Percentiles rank a stretch among this genome's conserved stretches.
Evolutionary conservation across 2,113 vertebrate species (phyloP).

Genomic region (Lycaon pictus): DNA sequence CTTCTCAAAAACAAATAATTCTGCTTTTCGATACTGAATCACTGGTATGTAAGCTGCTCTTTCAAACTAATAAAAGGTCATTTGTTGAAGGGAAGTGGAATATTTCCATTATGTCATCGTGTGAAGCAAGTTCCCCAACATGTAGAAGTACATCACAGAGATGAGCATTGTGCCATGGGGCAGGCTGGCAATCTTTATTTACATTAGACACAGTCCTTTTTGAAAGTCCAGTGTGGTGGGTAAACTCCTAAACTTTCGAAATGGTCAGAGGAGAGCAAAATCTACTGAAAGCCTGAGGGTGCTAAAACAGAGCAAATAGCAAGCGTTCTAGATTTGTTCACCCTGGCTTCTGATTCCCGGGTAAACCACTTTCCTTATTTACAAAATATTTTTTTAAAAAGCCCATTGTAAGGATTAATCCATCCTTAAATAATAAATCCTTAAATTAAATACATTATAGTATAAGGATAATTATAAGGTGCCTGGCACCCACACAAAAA

Average conservation of each 20-base stretch:
- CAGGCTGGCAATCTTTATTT: too few relatives aligned
- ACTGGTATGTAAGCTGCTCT: slow-evolving; percentile 34
- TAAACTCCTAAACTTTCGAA: not conserved
- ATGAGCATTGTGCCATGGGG: not conserved
- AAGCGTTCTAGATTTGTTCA: not conserved
- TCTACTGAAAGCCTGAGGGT: not conserved
- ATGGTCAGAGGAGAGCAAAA: not conserved
- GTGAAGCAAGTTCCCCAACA: not conserved
- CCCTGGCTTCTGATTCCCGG: not conserved
- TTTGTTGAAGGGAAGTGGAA: slow-evolving; percentile 11
- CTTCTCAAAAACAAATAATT: slow-evolving; percentile 78
- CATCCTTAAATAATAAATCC: too few relatives aligned
- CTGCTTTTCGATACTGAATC: slow-evolving; percentile 72
- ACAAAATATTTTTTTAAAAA: not conserved
- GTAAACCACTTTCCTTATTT: not conserved
- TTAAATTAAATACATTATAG: too few relatives aligned
- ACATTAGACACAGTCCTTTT: not conserved
- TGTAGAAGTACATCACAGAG: not conserved
- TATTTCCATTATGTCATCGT: not conserved
- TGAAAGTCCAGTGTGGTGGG: not conserved
- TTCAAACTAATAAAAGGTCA: slow-evolving; percentile 52
- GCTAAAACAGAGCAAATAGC: not conserved
- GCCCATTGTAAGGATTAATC: not conserved
- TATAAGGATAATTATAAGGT: not conserved
- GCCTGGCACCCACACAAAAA: not conserved